These are phyloP conservation scores for Stenodema calcarata DNA, from an alignment of 2,888 invertebrate genomes.

Conservation along the genomic window DNA sequence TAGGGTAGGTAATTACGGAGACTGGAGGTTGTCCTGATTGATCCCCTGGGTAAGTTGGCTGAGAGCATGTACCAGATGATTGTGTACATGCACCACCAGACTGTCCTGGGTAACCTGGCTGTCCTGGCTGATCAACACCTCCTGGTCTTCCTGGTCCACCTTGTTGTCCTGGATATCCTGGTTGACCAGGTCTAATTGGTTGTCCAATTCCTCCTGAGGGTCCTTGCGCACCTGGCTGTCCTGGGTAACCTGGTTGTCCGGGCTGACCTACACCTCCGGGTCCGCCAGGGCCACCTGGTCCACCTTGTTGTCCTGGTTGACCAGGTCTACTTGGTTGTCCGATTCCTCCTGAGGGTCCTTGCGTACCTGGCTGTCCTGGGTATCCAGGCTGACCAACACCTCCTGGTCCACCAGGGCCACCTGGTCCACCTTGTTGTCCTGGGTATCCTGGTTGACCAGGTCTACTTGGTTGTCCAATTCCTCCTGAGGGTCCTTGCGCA, in stretches of 20 bases:
- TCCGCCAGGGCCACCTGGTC: conserved; percentile 54
- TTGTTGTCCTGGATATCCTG: conserved; percentile 59
- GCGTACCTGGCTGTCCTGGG: conserved; percentile 42
- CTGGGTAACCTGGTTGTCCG: conserved; percentile 58
- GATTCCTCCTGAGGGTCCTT: too few relatives aligned
- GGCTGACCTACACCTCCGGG: conserved; percentile 51
- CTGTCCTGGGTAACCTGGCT: conserved; percentile 28
- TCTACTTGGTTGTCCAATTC: conserved; percentile 52
- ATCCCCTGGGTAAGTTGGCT: conserved; percentile 51
- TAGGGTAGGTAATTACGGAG: conserved; percentile 67
- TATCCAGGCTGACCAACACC: conserved; percentile 53
- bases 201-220: conserved; percentile 56
- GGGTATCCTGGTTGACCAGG: conserved; percentile 53
- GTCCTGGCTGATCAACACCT: conserved; percentile 55
- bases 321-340: conserved; percentile 55
- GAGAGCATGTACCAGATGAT: not conserved
- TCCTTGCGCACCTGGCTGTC: conserved; percentile 57
- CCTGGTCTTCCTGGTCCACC: conserved; percentile 53
- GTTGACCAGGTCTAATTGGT: conserved; percentile 60
- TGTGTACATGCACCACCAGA: conserved; percentile 4
- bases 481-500: conserved; percentile 54
- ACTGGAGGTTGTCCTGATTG: conserved; percentile 55
- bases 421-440: conserved; percentile 54
- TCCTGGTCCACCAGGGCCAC: conserved; percentile 48
- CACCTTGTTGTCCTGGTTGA: conserved; percentile 52